Percentiles rank a stretch among this genome's conserved stretches.
Evolutionary conservation across 1,140 invertebrate genomes (phyloP).

Genomic region (Atta cephalotes): DNA sequence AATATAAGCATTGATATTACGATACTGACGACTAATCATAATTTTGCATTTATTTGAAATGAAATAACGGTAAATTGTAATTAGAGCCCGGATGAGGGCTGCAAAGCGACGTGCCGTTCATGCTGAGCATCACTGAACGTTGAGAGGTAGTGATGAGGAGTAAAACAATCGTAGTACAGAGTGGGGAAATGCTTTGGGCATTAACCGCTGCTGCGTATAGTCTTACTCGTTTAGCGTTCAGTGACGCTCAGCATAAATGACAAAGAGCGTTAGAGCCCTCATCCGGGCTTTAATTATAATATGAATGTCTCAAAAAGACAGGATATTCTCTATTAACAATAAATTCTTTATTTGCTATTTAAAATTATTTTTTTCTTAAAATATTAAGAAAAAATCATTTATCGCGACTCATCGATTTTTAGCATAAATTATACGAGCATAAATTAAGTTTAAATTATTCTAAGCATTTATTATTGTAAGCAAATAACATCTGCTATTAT

Average conservation of each 20-base stretch:
- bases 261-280: slow-evolving; percentile 25
- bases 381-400: neutral
- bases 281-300: slow-evolving; percentile 29
- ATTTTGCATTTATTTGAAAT: slow-evolving; percentile 2
- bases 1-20: neutral
- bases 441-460: slow-evolving; percentile 8
- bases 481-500: neutral
- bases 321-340: neutral
- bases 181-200: slow-evolving; percentile 39
- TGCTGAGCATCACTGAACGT: slow-evolving; percentile 19
- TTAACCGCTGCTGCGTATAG: slow-evolving; percentile 23
- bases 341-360: neutral
- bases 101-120: slow-evolving; percentile 15
- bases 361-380: neutral
- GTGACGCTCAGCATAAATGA: slow-evolving; percentile 40
- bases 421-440: neutral
- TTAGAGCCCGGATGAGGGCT: slow-evolving; percentile 1
- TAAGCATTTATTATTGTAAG: neutral
- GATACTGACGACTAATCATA: neutral
- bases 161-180: slow-evolving; percentile 30
- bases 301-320: neutral
- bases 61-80: slow-evolving; percentile 20
- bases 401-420: neutral
- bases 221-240: slow-evolving; percentile 41
- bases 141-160: slow-evolving; percentile 31